Percentiles rank a stretch among this genome's conserved stretches.
Conservation (phyloP, 2,888 invertebrate species). For the Caenorhabditis angaria region DNA sequence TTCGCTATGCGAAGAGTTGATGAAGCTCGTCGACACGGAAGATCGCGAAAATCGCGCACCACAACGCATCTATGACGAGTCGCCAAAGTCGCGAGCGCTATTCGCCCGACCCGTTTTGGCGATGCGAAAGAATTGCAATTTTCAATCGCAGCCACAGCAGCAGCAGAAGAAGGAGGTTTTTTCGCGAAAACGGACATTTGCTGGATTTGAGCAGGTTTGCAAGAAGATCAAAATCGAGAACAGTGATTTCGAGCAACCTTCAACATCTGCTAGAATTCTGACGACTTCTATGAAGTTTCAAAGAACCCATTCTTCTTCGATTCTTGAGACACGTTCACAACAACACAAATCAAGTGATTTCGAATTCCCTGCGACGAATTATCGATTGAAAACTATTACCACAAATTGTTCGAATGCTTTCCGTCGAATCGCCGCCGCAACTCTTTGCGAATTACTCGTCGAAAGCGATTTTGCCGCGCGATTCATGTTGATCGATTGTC, state of each 20-base stretch:
- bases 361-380: constrained; percentile 6
- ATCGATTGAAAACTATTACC: constrained; percentile 20
- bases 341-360: background rate
- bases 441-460: constrained; percentile 20
- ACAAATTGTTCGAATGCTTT: constrained; percentile 27
- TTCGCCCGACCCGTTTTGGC: constrained; percentile 13
- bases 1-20: background rate
- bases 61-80: constrained; percentile 14
- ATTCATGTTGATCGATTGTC: constrained; percentile 47
- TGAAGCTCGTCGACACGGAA: background rate
- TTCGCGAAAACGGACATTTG: constrained; percentile 7
- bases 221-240: background rate
- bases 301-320: constrained; percentile 16
- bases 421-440: constrained; percentile 34
- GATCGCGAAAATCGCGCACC: background rate
- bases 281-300: background rate
- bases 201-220: background rate
- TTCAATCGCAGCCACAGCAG: too few species aligned
- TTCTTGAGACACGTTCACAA: constrained; percentile 9
- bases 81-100: constrained; percentile 13
- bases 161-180: too few species aligned
- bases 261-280: background rate
- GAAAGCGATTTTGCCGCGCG: constrained; percentile 12
- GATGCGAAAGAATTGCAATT: background rate
- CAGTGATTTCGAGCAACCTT: background rate